A percentile compares a stretch with the other conserved stretches of the same genome.
Evolutionary conservation across 2,113 vertebrate species (phyloP).

Genomic region (Syrrhaptes paradoxus): DNA sequence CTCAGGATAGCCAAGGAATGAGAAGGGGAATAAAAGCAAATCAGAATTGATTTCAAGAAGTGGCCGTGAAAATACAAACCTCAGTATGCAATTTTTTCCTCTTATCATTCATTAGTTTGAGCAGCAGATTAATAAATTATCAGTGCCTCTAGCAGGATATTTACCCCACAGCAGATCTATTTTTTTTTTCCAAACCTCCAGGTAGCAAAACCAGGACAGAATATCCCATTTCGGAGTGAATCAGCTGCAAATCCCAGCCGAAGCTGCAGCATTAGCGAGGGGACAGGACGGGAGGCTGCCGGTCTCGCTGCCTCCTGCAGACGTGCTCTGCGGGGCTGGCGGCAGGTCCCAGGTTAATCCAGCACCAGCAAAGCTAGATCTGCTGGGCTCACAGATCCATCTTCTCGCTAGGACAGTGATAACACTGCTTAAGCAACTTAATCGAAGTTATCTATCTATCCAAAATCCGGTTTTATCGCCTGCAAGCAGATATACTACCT

Average conservation of each 20-base stretch:
- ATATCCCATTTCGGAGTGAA: neutral
- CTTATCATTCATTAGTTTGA: constrained; percentile 5
- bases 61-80: neutral
- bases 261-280: neutral
- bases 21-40: neutral
- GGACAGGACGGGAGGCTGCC: neutral
- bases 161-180: neutral
- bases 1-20: neutral
- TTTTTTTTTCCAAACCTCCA: neutral
- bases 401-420: constrained; percentile 5
- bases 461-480: neutral
- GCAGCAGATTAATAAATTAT: neutral
- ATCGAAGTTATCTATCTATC: constrained; percentile 19
- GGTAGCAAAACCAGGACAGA: neutral
- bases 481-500: constrained; percentile 18
- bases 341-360: neutral
- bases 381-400: neutral
- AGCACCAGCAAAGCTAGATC: neutral
- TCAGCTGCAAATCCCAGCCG: neutral
- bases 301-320: neutral
- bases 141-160: neutral
- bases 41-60: neutral
- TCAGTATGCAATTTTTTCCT: neutral
- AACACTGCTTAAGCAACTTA: neutral
- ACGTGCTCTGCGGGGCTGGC: fast-evolving